Percentiles rank a stretch among this genome's conserved stretches.
Conservation (phyloP, 2,797 vertebrate genomes). For the Gymnopithys bicolor region DNA sequence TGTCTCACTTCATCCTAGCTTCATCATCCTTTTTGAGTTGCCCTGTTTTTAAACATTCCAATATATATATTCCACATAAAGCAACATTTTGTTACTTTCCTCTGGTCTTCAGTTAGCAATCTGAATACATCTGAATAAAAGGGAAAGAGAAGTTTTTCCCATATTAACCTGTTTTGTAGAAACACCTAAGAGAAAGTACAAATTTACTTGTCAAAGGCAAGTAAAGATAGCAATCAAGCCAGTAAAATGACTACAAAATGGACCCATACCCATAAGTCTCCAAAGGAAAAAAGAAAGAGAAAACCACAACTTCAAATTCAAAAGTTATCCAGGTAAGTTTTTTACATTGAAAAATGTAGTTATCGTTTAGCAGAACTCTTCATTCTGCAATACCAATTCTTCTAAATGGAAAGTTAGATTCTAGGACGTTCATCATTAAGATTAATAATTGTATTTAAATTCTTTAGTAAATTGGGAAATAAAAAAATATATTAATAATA, state of each 20-base stretch:
- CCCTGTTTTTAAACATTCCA: not conserved
- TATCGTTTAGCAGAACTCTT: not conserved
- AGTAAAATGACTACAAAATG: not conserved
- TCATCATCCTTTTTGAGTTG: not conserved
- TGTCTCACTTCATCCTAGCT: not conserved
- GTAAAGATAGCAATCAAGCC: not conserved
- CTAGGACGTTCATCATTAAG: not conserved
- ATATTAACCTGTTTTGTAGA: not conserved
- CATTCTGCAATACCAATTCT: not conserved
- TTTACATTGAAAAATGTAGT: not conserved
- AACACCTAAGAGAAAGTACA: not conserved
- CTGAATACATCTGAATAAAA: not conserved
- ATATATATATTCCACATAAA: not conserved
- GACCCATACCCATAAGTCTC: not conserved
- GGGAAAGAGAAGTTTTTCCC: not conserved
- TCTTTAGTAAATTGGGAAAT: not conserved
- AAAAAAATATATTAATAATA: not conserved
- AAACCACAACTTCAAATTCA: not conserved
- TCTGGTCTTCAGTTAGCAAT: not conserved
- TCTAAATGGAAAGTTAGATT: not conserved
- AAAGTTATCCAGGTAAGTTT: not conserved
- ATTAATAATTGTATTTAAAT: not conserved
- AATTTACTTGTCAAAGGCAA: not conserved
- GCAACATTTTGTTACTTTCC: not conserved
- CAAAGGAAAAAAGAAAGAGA: not conserved